These are phyloP conservation scores for Coluber constrictor DNA, from an alignment of 2,797 vertebrate genomes.

Conservation along the genomic window DNA sequence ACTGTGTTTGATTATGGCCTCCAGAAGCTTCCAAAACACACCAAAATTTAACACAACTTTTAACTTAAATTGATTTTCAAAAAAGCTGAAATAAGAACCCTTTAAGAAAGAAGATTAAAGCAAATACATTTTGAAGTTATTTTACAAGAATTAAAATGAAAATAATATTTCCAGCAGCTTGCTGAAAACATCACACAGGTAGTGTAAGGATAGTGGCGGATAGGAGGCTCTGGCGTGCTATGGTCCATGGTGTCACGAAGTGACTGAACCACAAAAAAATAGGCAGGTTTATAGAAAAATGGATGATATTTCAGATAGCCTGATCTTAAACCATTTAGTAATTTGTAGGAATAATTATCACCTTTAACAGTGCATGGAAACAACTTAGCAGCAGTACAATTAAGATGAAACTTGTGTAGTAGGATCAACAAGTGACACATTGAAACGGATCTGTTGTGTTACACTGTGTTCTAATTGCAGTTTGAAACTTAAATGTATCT, in stretches of 20 bases:
- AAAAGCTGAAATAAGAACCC: neutral
- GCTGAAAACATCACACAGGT: neutral
- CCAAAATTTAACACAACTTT: neutral
- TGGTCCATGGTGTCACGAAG: neutral
- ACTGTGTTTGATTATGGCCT: neutral
- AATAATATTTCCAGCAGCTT: neutral
- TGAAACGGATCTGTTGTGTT: neutral
- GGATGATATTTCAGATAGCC: neutral
- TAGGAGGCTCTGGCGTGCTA: neutral
- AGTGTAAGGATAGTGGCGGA: neutral
- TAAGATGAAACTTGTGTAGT: neutral
- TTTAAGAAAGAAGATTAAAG: neutral
- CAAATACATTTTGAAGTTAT: neutral
- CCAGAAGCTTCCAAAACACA: neutral
- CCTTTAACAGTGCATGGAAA: neutral
- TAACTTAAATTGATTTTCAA: neutral
- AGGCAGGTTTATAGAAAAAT: neutral
- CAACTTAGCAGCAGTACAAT: neutral
- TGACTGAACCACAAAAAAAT: neutral
- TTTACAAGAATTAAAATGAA: neutral
- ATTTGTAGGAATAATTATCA: neutral
- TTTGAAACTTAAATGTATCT: neutral
- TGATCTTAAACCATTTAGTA: neutral
- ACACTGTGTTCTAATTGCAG: neutral
- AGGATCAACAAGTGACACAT: neutral